Percentiles rank a stretch among this genome's conserved stretches.
Conservation (phyloP, 30 jellyfish, hydroid and myxozoan species). For the Cassiopea xamachana region DNA sequence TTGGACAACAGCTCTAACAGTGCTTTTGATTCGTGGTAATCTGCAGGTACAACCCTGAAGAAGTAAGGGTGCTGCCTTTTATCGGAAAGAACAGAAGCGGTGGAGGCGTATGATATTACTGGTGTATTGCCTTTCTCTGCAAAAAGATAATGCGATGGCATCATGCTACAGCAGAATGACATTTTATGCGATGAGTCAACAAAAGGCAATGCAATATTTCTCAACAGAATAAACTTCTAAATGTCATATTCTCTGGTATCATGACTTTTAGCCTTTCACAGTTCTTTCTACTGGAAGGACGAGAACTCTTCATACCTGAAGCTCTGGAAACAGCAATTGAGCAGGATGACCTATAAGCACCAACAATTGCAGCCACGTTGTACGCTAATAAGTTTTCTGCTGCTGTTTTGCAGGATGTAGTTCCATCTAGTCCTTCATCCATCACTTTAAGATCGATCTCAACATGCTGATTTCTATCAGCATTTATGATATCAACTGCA, state of each 20-base stretch:
- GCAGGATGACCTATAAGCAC: conserved; percentile 95
- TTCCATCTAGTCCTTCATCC: conserved; percentile 96
- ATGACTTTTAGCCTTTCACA: no score
- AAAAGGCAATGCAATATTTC: no score
- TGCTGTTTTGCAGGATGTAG: conserved; percentile 67
- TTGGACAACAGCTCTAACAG: conserved; percentile 68
- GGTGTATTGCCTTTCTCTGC: conserved; percentile 77
- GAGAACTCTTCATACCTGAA: conserved; percentile 60
- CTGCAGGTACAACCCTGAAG: conserved; percentile 87
- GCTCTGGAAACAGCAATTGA: conserved; percentile 82
- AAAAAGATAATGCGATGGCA: neutral
- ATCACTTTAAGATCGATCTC: conserved; percentile 81
- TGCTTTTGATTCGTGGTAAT: conserved; percentile 70
- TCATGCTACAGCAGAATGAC: no score
- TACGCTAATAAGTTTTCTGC: conserved; percentile 73
- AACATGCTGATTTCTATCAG: conserved; percentile 72
- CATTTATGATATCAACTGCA: conserved; percentile 90
- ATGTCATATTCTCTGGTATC: no score
- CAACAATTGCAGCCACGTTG: conserved; percentile 90
- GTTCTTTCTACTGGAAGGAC: neutral
- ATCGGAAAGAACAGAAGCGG: conserved; percentile 77
- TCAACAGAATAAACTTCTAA: no score
- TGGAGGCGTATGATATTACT: conserved; percentile 87
- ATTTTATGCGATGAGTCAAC: no score
- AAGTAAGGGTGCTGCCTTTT: conserved; percentile 75